Evolutionary conservation across 2,888 invertebrate species (phyloP), one percentile per base, ranked within the genome.

Genomic region (Drosophila barbarae): DNA sequence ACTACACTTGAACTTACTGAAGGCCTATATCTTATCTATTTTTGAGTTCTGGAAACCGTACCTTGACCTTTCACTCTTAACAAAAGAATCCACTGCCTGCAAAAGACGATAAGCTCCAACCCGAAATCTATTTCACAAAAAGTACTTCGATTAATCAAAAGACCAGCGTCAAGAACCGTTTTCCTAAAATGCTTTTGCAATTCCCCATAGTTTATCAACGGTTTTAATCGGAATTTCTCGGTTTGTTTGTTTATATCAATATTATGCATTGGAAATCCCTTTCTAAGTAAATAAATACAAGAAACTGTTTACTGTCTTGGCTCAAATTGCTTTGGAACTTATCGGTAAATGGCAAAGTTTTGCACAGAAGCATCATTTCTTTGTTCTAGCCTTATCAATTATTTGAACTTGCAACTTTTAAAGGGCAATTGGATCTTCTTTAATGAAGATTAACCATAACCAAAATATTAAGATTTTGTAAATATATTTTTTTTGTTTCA

Each of bases 1-100:
- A 26, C 32, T 15, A 28, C 7, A 44, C 34, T 15, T 26, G 10
- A 4, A 23, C 18, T 34, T 26, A 39, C 30, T 36, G 23, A 41
- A 9, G 38, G 18, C 13, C 8, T 47, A 47, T 69, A 74, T 68
- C 73, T 73, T 71, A 73, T 77, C 76, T 66, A 46, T 54, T 57
- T 58, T 32, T 13, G 42, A 49, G 32, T 35, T 10, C 23, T 38
- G 38, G 56, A 55, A 58, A 13, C 28, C 56, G 70, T 57, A 77
- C 67, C 77, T 75, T 69, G 55, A 73, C 75, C 65, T 70, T 59
- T 46, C 15, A 59, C 41, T 71, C 28, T 63, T 38, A 28, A 53
- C 52, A 56, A 70, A 36, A 49, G 56, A 65, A 49, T 49, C 10
- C 34, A 39, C 18, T 8, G n/a, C 26, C 18, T 15, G 21, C 12